phyloP scores from a whole-genome alignment of 2,888 invertebrate species.

The Drosophila neutralis region DNA sequence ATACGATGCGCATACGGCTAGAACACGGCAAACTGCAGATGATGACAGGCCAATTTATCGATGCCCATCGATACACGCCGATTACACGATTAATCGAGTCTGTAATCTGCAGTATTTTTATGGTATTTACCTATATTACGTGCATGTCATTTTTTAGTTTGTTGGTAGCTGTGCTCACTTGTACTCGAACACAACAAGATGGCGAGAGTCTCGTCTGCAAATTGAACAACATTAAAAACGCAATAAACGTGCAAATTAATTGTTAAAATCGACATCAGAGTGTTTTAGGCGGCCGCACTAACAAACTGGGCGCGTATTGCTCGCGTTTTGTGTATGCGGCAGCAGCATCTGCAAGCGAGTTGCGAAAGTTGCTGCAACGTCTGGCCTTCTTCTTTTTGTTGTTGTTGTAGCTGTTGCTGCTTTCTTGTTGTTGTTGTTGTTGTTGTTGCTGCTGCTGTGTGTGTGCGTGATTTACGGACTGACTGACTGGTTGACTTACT shows the following conservation, averaged over 20 bases:
- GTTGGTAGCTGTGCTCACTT: constrained; percentile 60
- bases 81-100: neutral
- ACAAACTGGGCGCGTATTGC: constrained; percentile 42
- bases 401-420: constrained; percentile 43
- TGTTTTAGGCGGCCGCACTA: constrained; percentile 36
- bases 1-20: constrained; percentile 33
- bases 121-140: constrained; percentile 5
- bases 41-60: constrained; percentile 47
- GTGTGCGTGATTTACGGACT: constrained; percentile 30
- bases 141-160: constrained; percentile 40
- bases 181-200: constrained; percentile 74
- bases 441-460: constrained; percentile 39
- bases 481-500: constrained; percentile 13
- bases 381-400: constrained; percentile 66
- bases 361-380: constrained; percentile 62
- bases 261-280: constrained; percentile 43
- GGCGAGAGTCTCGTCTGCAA: constrained; percentile 65
- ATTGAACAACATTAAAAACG: constrained; percentile 55
- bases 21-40: constrained; percentile 50
- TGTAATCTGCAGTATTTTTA: constrained; percentile 14
- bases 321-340: constrained; percentile 50
- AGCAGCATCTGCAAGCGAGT: constrained; percentile 50
- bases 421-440: constrained; percentile 24
- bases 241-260: constrained; percentile 55
- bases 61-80: constrained; percentile 14